phyloP scores from a whole-genome alignment of 2,888 invertebrate genomes.

The Chrysina gloriosa region DNA sequence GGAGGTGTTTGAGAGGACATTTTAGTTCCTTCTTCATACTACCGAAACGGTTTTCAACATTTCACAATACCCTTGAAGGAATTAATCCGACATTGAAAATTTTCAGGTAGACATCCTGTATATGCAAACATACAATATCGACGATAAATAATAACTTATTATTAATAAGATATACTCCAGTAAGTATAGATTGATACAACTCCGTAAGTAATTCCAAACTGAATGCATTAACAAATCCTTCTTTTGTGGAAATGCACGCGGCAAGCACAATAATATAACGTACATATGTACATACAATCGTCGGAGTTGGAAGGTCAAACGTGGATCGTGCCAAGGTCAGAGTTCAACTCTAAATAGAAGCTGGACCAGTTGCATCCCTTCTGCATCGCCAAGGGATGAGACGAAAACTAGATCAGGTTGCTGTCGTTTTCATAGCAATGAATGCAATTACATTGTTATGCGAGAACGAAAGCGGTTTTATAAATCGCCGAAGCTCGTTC shows the following conservation, averaged over 20 bases:
- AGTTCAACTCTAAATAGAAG: slow-evolving; percentile 35
- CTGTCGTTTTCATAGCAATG: slow-evolving; percentile 20
- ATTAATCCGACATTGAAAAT: too few relatives aligned
- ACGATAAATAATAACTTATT: too few relatives aligned
- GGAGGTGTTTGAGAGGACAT: too few relatives aligned
- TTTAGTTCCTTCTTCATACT: too few relatives aligned
- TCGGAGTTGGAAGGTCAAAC: slow-evolving; percentile 27
- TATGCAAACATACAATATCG: too few relatives aligned
- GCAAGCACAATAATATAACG: background rate
- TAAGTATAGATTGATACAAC: too few relatives aligned
- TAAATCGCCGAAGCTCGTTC: background rate
- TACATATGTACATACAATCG: background rate
- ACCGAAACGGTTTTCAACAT: too few relatives aligned
- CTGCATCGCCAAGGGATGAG: slow-evolving; percentile 12
- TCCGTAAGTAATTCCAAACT: too few relatives aligned
- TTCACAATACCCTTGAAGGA: too few relatives aligned
- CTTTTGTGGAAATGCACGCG: background rate
- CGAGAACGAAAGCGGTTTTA: slow-evolving; percentile 23
- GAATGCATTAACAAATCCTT: too few relatives aligned
- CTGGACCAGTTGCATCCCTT: slow-evolving; percentile 32
- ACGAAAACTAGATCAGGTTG: slow-evolving; percentile 40
- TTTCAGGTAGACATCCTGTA: too few relatives aligned
- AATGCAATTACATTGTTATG: slow-evolving; percentile 21
- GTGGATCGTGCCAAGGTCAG: slow-evolving; percentile 35
- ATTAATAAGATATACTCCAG: too few relatives aligned